Evolutionary conservation across 2,113 vertebrate species (phyloP).

Genomic region (Indicator maculatus): DNA sequence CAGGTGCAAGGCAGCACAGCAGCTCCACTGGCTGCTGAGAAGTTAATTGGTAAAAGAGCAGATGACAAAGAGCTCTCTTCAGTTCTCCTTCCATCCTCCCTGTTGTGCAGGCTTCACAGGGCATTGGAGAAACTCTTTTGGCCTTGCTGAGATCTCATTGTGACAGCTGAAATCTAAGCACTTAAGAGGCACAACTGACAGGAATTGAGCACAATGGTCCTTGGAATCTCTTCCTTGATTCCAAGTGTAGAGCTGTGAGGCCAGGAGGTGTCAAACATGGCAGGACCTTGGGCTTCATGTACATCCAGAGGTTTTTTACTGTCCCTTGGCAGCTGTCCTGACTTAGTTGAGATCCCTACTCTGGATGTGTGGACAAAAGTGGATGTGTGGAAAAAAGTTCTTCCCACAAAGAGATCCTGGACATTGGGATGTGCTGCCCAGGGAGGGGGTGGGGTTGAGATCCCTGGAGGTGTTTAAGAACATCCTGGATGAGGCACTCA

Average conservation of each 20-base stretch:
- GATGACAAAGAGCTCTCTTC: neutral
- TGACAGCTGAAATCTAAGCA: neutral
- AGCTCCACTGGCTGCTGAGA: neutral
- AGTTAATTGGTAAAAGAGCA: neutral
- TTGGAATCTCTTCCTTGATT: neutral
- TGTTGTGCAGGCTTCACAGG: neutral
- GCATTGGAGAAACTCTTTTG: neutral
- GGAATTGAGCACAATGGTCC: neutral
- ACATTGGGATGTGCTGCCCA: too few species aligned
- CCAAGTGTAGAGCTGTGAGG: neutral
- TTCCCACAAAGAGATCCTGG: too few species aligned
- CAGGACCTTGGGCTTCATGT: neutral
- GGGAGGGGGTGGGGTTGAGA: too few species aligned
- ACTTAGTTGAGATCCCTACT: neutral
- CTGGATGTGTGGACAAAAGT: neutral
- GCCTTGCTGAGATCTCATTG: neutral
- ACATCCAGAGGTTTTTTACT: neutral
- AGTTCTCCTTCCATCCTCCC: neutral
- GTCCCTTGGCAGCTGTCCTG: neutral
- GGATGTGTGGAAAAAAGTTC: too few species aligned
- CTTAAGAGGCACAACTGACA: neutral
- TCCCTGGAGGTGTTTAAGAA: too few species aligned
- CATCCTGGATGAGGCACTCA: too few species aligned
- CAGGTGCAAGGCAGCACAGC: neutral
- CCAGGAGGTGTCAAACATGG: neutral